Evolutionary conservation across 2,888 invertebrate genomes (phyloP), one percentile per base, ranked within the genome.

Genomic region (Suillia variegata): DNA sequence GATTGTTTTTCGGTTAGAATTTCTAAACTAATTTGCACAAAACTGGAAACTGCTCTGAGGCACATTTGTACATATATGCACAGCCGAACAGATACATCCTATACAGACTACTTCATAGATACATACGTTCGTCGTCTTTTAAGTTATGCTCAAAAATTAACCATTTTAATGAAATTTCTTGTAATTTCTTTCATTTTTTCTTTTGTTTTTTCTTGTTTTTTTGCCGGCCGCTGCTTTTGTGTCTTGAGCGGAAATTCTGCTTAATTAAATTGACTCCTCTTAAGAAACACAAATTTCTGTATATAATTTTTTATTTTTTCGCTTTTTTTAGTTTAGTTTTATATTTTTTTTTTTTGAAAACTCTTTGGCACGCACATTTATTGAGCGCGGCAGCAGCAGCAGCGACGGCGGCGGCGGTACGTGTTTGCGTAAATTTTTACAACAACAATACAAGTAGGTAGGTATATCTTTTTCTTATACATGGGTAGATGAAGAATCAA

Each of bases 211-310:
- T 26, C 12, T 47, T 47, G 33, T 18, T 20, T 31, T n/a, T 21
- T 33, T 24, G 22, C 17, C 24, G 15, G 17, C 51, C 33, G 18
- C 42, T 8, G 18, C 13, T 12, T 42, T 42, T 54, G 33, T 6
- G 31, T 20, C 34, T 48, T 48, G 47, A 31, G 55, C 57, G 57
- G 52, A 57, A 57, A 57, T 57, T 57, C 49, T 53, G 47, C 53
- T 58, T 58, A 54, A 58, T 58, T 58, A 58, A 58, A 53, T 58
- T 58, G 58, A 56, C 56, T 56, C 24, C 56, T 38, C 56, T 22
- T n/a, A 47, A 48, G 38, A 49, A 53, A 20, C 18, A 17, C 5
- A 17, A 45, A 17, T 8, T 45, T 47, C 33, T 22, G 51, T 56
- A 17, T 17, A 54, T 24, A 51, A 18, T 51, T 26, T 51, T 18